These are phyloP conservation scores for Sebastiscus albofasciatus DNA, from an alignment of 2,797 vertebrate species.

Conservation along the genomic window DNA sequence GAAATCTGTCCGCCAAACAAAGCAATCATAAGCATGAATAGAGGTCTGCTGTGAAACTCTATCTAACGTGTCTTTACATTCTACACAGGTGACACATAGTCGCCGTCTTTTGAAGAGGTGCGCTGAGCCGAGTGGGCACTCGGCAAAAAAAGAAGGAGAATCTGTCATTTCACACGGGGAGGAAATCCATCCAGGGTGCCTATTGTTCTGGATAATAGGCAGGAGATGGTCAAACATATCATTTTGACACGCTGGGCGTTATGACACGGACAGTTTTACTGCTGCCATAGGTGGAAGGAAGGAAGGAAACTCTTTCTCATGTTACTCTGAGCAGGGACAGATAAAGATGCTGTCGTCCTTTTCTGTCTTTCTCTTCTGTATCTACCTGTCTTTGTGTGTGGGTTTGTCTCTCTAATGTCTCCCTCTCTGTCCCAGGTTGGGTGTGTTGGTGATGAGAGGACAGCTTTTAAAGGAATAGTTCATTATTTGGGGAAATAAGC, in stretches of 20 bases:
- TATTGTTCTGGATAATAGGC: slow-evolving; percentile 78
- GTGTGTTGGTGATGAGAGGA: neutral
- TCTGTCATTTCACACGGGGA: slow-evolving; percentile 79
- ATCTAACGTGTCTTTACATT: slow-evolving; percentile 70
- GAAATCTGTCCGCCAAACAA: slow-evolving; percentile 75
- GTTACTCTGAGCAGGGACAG: slow-evolving; percentile 55
- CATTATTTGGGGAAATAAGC: neutral
- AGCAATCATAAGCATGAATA: slow-evolving; percentile 79
- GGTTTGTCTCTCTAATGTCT: neutral
- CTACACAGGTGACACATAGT: slow-evolving; percentile 79
- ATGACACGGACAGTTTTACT: slow-evolving; percentile 77
- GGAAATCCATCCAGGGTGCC: slow-evolving; percentile 72
- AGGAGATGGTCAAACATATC: slow-evolving; percentile 77
- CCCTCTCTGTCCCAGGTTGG: neutral
- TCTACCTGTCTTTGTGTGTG: slow-evolving; percentile 11
- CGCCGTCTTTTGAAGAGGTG: slow-evolving; percentile 67
- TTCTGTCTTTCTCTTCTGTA: slow-evolving; percentile 18
- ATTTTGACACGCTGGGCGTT: slow-evolving; percentile 76
- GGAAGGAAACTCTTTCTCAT: slow-evolving; percentile 68
- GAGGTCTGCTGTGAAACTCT: slow-evolving; percentile 72
- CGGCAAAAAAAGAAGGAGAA: slow-evolving; percentile 69
- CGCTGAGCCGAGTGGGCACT: slow-evolving; percentile 71
- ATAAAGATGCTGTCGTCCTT: slow-evolving; percentile 34
- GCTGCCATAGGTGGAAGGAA: slow-evolving; percentile 57
- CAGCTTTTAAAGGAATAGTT: neutral